These are phyloP conservation scores for Pollenia labialis DNA, from an alignment of 2,888 invertebrate species.

Conservation along the genomic window DNA sequence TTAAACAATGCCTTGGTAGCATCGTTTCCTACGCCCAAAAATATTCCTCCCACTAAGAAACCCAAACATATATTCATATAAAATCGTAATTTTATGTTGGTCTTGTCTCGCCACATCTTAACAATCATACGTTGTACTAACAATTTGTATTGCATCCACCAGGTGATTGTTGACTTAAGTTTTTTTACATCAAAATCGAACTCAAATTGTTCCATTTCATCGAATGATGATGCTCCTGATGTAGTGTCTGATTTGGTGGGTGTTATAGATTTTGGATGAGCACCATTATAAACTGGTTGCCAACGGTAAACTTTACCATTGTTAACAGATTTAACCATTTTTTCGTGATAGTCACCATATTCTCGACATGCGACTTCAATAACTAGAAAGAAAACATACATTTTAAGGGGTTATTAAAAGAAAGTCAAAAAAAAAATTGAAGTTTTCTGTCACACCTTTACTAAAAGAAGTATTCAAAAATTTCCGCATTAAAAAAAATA, in stretches of 20 bases:
- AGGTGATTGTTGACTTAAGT: slow-evolving; percentile 86
- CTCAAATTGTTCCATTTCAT: slow-evolving; percentile 81
- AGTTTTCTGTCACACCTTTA: no score
- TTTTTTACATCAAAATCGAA: slow-evolving; percentile 85
- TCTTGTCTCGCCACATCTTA: slow-evolving; percentile 91
- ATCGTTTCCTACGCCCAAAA: slow-evolving; percentile 90
- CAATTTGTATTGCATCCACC: slow-evolving; percentile 88
- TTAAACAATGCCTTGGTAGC: slow-evolving; percentile 93
- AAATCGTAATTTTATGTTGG: slow-evolving; percentile 89
- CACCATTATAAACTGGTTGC: slow-evolving; percentile 79
- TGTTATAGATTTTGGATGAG: slow-evolving; percentile 70
- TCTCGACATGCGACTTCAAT: slow-evolving; percentile 93
- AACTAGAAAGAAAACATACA: slow-evolving; percentile 85
- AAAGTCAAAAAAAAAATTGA: no score
- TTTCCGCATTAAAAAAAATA: no score
- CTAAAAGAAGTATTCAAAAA: no score
- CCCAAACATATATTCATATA: slow-evolving; percentile 89
- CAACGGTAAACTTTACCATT: slow-evolving; percentile 87
- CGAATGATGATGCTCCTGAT: slow-evolving; percentile 78
- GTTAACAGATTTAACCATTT: slow-evolving; percentile 88
- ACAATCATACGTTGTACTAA: slow-evolving; percentile 89
- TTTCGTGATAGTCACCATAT: slow-evolving; percentile 89
- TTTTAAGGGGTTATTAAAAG: background rate
- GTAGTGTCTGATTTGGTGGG: slow-evolving; percentile 80
- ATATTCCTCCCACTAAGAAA: slow-evolving; percentile 88